A percentile compares a stretch with the other conserved stretches of the same genome.
Evolutionary conservation across 1,140 invertebrate species (phyloP).

Genomic region (Penaeus indicus): DNA sequence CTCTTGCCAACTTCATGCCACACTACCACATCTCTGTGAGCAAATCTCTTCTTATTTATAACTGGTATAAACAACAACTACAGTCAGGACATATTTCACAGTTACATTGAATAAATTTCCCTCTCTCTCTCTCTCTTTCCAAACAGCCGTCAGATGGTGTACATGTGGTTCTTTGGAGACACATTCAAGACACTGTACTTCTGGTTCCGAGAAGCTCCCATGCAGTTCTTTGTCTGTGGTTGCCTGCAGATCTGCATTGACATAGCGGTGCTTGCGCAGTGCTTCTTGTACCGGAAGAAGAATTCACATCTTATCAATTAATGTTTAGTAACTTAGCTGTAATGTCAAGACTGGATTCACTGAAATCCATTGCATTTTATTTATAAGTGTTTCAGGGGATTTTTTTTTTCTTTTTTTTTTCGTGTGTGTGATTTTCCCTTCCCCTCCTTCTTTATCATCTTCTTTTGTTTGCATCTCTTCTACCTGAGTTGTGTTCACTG

Average conservation of each 20-base stretch:
- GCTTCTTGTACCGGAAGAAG: slow-evolving; percentile 74
- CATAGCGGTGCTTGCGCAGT: slow-evolving; percentile 85
- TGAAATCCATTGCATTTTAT: slow-evolving; percentile 18
- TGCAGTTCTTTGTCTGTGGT: slow-evolving; percentile 97
- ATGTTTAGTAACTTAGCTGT: not conserved
- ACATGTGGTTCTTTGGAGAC: slow-evolving; percentile 95
- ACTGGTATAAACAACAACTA: not conserved
- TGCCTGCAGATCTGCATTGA: slow-evolving; percentile 91
- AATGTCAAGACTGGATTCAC: not conserved
- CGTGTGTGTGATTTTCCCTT: no score
- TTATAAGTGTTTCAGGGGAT: not conserved
- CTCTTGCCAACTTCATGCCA: not conserved
- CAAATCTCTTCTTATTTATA: no score
- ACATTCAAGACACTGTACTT: slow-evolving; percentile 98
- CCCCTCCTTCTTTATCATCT: no score
- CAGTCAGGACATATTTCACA: not conserved
- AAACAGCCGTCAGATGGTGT: slow-evolving; percentile 84
- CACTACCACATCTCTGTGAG: not conserved
- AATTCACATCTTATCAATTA: slow-evolving; percentile 59
- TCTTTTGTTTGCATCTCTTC: no score
- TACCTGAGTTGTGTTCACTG: no score
- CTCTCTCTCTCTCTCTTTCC: not conserved
- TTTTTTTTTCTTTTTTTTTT: no score
- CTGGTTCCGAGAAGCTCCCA: slow-evolving; percentile 86
- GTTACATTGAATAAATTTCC: not conserved